Evolutionary conservation across 1,140 invertebrate species (phyloP).

Genomic region (Stenopsyche tienmushanensis): DNA sequence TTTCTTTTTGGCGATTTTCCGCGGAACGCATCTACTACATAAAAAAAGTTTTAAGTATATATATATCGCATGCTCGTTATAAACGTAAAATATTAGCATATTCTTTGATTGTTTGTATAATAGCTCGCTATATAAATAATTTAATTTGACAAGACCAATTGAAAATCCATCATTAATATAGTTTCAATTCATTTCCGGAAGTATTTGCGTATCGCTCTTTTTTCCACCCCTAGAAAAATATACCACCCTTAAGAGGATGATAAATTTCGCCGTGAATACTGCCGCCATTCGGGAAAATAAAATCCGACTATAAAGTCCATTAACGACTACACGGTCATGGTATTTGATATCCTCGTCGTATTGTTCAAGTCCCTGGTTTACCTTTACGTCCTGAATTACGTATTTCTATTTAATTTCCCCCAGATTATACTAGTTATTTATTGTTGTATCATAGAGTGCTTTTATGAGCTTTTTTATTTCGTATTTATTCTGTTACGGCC

Average conservation of each 20-base stretch:
- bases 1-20: too few species aligned
- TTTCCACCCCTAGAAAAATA: too few species aligned
- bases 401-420: conserved; percentile 30
- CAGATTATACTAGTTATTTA: conserved; percentile 34
- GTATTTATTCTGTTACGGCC: background rate
- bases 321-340: background rate
- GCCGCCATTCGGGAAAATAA: background rate
- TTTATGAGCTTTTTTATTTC: conserved; percentile 28
- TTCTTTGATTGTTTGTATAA: too few species aligned
- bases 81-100: too few species aligned
- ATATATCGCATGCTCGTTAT: too few species aligned
- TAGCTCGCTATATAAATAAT: too few species aligned
- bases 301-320: conserved; percentile 10
- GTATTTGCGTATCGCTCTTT: too few species aligned
- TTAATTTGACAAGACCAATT: too few species aligned
- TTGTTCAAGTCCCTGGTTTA: conserved; percentile 17
- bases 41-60: too few species aligned
- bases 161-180: too few species aligned
- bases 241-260: background rate
- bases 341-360: conserved; percentile 8
- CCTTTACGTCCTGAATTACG: conserved; percentile 23
- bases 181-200: too few species aligned
- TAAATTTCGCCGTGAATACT: background rate
- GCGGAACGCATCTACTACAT: too few species aligned
- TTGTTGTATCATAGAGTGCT: conserved; percentile 27